These are phyloP conservation scores for Bombus breviceps DNA, from an alignment of 1,140 invertebrate species.

Conservation along the genomic window DNA sequence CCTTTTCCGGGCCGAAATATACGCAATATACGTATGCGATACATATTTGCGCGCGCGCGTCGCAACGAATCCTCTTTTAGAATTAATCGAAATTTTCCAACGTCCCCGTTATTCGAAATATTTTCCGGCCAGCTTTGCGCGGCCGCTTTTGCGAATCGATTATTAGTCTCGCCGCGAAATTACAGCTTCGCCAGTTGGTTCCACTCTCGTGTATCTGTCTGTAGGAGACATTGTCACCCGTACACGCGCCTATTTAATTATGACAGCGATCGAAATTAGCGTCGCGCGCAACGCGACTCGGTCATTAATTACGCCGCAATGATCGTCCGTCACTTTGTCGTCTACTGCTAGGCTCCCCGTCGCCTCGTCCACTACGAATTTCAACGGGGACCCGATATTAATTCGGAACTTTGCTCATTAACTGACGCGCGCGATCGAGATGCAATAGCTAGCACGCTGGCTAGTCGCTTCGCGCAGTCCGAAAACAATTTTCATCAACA, in stretches of 20 bases:
- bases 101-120: no score
- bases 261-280: conserved; percentile 53
- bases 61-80: conserved; percentile 16
- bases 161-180: conserved; percentile 30
- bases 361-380: conserved; percentile 19
- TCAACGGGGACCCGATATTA: not conserved
- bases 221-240: not conserved
- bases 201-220: not conserved
- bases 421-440: conserved; percentile 9
- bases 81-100: conserved; percentile 47
- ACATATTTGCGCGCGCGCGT: not conserved
- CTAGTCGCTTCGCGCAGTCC: no score
- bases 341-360: conserved; percentile 11
- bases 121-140: not conserved
- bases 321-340: conserved; percentile 48
- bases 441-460: not conserved
- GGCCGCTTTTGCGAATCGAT: conserved; percentile 1
- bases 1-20: no score
- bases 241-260: conserved; percentile 40
- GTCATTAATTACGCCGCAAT: conserved; percentile 41
- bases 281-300: conserved; percentile 5
- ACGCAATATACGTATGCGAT: not conserved
- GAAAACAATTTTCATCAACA: not conserved
- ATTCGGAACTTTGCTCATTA: conserved; percentile 41
- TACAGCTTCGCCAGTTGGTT: conserved; percentile 7